Evolutionary conservation across 2,797 vertebrate species (phyloP).

Genomic region (Oreortyx pictus): DNA sequence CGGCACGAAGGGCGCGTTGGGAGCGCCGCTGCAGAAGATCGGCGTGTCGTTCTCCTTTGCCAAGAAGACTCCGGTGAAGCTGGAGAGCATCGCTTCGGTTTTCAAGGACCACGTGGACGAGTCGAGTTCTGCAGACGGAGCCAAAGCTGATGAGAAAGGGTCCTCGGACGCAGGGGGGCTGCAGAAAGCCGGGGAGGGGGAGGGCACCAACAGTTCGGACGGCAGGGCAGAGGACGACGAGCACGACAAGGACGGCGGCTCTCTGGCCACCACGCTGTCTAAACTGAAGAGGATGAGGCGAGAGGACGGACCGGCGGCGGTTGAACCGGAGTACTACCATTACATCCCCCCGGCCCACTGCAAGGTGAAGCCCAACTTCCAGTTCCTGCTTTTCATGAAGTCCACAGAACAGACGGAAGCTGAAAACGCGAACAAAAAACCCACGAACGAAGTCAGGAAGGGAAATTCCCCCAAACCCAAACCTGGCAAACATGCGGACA

Average conservation of each 20-base stretch:
- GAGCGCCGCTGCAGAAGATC: conserved; percentile 87
- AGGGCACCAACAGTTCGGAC: conserved; percentile 71
- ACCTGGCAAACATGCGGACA: conserved; percentile 55
- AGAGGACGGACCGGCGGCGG: conserved; percentile 88
- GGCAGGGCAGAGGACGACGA: conserved; percentile 84
- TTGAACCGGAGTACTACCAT: conserved; percentile 97
- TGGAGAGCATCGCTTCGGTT: conserved; percentile 94
- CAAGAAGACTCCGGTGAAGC: conserved; percentile 95
- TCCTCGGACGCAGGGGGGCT: conserved; percentile 54
- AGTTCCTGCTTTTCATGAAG: conserved; percentile 98
- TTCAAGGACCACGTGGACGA: conserved; percentile 94
- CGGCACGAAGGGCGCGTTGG: conserved; percentile 85
- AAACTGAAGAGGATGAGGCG: conserved; percentile 97
- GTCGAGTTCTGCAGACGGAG: conserved; percentile 74
- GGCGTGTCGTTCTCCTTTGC: conserved; percentile 98
- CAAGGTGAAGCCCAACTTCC: conserved; percentile 96
- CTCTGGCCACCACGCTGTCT: conserved; percentile 90
- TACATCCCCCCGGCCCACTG: conserved; percentile 97
- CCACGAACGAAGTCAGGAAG: conserved; percentile 51
- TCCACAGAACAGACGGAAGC: conserved; percentile 89
- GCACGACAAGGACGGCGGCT: conserved; percentile 86
- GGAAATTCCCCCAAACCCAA: conserved; percentile 77
- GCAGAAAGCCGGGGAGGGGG: conserved; percentile 77
- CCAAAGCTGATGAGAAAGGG: conserved; percentile 79
- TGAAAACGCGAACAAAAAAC: conserved; percentile 75